Evolutionary conservation across 2,888 invertebrate genomes (phyloP), one percentile per base, ranked within the genome.

Genomic region (Lamproptera curius): DNA sequence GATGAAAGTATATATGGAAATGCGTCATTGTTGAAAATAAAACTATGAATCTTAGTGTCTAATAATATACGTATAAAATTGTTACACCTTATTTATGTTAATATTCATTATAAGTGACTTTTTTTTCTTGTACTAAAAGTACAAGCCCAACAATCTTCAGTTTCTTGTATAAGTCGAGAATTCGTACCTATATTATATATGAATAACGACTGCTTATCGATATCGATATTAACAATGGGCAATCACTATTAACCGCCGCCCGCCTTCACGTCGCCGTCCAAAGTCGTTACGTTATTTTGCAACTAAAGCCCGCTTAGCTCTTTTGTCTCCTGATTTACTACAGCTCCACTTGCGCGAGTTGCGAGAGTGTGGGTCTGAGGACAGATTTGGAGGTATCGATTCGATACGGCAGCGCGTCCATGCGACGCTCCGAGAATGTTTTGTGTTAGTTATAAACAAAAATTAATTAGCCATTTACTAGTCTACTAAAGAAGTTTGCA

Each of bases 271-370:
- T 45, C 50, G 50, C 50, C 36, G 20, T 20, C 36, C 39, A 37
- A 36, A 28, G 34, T 34, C 45, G 40, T 54, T 59, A 57, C 48
- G 53, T 45, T 58, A 57, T 67, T 70, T 63, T 59, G 61, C 60
- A 68, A 69, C 61, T 50, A 51, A 45, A 51, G 50, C 42, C 40
- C 51, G 52, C 41, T 53, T 49, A 17, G 51, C 50, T 55, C 53
- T 57, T 56, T 56, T 51, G 54, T 52, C 43, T 50, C 41, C 40
- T 44, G 33, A 37, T 50, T 41, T 40, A 36, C 36, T 33, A 15
- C 35, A 36, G 35, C 28, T 17, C 40, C 39, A 43, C 36, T 40
- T 36, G 34, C 16, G 44, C 41, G 35, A 40, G 23, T 8, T 31
- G 31, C 13, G 40, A 36, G 44, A 5, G 43, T 31, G 40, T 36